phyloP scores from a whole-genome alignment of 2,113 vertebrate genomes.

The Craseonycteris thonglongyai region DNA sequence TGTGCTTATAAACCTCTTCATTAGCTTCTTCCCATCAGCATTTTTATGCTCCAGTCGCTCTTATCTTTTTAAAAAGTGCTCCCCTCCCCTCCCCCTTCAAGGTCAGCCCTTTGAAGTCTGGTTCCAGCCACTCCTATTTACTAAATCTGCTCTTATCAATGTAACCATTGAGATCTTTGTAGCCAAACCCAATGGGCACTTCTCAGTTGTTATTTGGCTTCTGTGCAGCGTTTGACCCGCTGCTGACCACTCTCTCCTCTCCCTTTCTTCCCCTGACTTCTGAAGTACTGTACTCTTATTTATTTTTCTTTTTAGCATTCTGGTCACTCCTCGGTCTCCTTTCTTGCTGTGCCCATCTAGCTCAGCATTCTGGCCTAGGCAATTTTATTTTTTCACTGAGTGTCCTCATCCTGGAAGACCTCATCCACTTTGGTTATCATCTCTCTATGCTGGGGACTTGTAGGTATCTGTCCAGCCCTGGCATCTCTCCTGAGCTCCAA shows the following conservation, averaged over 20 bases:
- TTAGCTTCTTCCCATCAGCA: neutral
- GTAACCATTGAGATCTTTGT: neutral
- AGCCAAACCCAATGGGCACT: neutral
- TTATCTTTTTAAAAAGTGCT: neutral
- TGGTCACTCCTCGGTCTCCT: neutral
- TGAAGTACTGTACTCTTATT: neutral
- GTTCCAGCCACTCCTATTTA: neutral
- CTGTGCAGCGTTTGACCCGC: neutral
- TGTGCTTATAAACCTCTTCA: neutral
- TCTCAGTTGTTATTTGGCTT: neutral
- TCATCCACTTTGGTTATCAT: neutral
- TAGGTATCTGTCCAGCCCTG: neutral
- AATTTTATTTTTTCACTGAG: neutral
- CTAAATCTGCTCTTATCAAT: neutral
- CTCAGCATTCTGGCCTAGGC: neutral
- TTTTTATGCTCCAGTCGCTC: neutral
- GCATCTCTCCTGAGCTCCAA: neutral
- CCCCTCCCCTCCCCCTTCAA: neutral
- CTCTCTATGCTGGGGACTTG: neutral
- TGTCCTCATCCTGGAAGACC: neutral
- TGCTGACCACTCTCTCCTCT: neutral
- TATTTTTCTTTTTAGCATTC: neutral
- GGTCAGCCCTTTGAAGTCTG: neutral
- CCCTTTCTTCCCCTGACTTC: neutral
- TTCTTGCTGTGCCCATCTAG: neutral